phyloP scores from a whole-genome alignment of 2,113 vertebrate species.

The Tyrannus savana region DNA sequence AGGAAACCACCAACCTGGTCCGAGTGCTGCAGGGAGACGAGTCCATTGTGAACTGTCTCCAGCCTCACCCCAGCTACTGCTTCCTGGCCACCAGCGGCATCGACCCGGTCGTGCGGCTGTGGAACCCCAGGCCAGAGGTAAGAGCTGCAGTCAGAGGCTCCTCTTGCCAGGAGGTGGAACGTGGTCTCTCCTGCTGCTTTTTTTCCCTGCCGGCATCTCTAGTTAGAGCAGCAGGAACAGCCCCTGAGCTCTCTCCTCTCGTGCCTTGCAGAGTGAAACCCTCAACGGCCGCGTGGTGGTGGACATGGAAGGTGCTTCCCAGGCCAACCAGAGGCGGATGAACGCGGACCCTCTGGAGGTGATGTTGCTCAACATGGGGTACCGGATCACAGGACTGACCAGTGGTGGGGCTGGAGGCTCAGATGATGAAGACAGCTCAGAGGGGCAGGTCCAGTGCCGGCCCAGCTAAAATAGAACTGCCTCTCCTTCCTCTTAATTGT shows the following conservation, averaged over 20 bases:
- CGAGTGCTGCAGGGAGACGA: conserved; percentile 96
- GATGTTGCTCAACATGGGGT: conserved; percentile 99
- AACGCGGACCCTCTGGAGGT: conserved; percentile 96
- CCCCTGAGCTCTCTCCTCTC: not conserved
- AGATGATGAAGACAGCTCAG: conserved; percentile 93
- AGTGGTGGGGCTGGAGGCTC: conserved; percentile 87
- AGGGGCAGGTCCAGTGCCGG: conserved; percentile 96
- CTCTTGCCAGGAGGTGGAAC: fast-evolving
- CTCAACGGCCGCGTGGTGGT: conserved; percentile 92
- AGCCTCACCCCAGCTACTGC: conserved; percentile 97
- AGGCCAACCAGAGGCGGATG: conserved; percentile 97
- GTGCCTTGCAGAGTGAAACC: conserved; percentile 81
- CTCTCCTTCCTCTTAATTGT: conserved; percentile 60
- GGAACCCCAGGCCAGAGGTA: conserved; percentile 96
- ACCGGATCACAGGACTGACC: conserved; percentile 94
- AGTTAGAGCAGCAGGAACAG: not conserved
- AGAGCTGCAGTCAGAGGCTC: not conserved
- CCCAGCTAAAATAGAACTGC: conserved; percentile 86
- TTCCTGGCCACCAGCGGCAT: conserved; percentile 98
- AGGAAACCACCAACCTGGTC: conserved; percentile 96
- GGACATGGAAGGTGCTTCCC: conserved; percentile 96
- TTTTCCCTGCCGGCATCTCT: fast-evolving
- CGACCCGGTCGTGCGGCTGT: conserved; percentile 94
- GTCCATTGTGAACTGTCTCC: conserved; percentile 97
- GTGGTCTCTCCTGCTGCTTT: fast-evolving